Conservation (phyloP, 2,888 invertebrate species). For the Lithophane socia region DNA sequence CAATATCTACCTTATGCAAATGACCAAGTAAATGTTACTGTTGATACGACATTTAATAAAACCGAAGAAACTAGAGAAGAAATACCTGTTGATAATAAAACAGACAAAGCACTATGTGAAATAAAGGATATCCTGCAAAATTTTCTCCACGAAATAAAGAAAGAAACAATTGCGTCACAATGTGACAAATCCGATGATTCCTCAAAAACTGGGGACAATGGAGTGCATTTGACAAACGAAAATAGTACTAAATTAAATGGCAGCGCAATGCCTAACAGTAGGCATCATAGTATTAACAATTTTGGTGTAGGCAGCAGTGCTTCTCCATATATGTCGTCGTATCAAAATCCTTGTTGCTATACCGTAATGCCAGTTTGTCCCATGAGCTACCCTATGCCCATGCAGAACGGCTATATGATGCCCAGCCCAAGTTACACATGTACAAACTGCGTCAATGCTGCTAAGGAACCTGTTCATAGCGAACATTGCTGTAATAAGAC, state of each 20-base stretch:
- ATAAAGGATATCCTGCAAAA: conserved; percentile 85
- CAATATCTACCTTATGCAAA: conserved; percentile 67
- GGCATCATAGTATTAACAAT: conserved; percentile 73
- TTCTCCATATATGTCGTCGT: conserved; percentile 71
- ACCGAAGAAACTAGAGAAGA: conserved; percentile 72
- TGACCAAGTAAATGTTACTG: conserved; percentile 66
- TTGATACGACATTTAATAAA: conserved; percentile 75
- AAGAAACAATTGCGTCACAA: conserved; percentile 75
- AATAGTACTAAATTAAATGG: conserved; percentile 61
- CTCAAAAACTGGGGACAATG: conserved; percentile 64
- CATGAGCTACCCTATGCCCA: conserved; percentile 73
- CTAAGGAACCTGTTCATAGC: conserved; percentile 68
- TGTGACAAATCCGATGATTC: conserved; percentile 73
- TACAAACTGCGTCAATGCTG: conserved; percentile 72
- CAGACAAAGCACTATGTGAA: conserved; percentile 84
- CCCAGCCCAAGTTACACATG: conserved; percentile 80
- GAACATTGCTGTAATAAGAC: conserved; percentile 66
- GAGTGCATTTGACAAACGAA: conserved; percentile 59
- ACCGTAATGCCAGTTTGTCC: conserved; percentile 83
- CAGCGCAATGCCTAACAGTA: conserved; percentile 68
- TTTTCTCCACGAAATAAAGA: conserved; percentile 85
- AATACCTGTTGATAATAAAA: conserved; percentile 77
- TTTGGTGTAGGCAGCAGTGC: conserved; percentile 31
- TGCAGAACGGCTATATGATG: conserved; percentile 78
- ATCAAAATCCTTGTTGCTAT: conserved; percentile 82